phyloP scores from a whole-genome alignment of 2,797 vertebrate genomes.

The Pitangus sulphuratus region DNA sequence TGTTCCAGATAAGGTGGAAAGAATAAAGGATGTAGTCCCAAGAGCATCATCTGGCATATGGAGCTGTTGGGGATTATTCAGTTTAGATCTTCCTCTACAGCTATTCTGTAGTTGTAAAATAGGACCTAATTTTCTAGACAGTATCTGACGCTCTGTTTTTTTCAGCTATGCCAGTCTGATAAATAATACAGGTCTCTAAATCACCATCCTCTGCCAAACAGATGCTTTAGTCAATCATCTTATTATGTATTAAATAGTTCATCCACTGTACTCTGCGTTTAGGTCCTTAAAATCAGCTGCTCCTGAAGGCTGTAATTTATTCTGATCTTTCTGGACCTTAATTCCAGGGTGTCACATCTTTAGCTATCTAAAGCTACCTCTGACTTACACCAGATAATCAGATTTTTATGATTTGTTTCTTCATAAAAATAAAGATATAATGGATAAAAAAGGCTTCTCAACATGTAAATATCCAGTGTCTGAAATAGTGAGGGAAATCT shows the following conservation, averaged over 20 bases:
- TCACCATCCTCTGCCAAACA: neutral
- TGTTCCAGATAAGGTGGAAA: neutral
- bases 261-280: neutral
- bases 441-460: neutral
- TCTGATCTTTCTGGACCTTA: neutral
- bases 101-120: neutral
- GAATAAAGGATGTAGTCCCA: neutral
- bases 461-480: neutral
- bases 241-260: conserved; percentile 25
- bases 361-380: neutral
- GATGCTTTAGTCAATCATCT: conserved; percentile 38
- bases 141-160: neutral
- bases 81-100: neutral
- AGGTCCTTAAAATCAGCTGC: neutral
- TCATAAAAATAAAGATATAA: neutral
- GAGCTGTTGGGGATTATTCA: neutral
- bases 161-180: neutral
- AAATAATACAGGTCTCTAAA: neutral
- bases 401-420: neutral
- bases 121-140: neutral
- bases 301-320: neutral
- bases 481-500: neutral
- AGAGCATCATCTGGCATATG: neutral
- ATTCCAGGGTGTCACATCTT: neutral
- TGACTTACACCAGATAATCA: neutral